Base-by-base conservation (phyloP, 2,888 invertebrate species). In the Vannuccia rotundouncinata region DNA sequence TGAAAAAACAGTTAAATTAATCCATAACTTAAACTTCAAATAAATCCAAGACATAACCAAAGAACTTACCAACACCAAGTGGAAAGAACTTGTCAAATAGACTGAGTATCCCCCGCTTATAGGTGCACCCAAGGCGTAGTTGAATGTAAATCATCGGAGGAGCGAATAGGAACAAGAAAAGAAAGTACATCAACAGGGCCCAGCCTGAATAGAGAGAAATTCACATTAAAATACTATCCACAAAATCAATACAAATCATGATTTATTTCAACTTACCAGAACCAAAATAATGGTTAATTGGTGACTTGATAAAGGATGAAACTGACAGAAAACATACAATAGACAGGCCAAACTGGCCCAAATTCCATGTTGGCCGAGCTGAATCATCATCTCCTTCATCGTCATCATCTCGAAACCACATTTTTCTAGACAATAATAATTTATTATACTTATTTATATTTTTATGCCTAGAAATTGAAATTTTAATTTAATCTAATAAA, bases 71-170 rank as follows among this genome's bases (percentile, higher is more conserved):
- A 13, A 81, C 29, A n/a, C 80, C 80, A 5, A 81, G 30, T 0
- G 81, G 81, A 27, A 81, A 81, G 59, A 29, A 81, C 31, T 82
- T 81, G 22, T 81, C 80, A 31, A 81, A 29, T 29, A 81, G 31
- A 28, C 2, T 29, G 1, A 81, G 73, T 29, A 81, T 81, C 0
- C 81, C 81, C 1, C 31, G 28, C 59, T 74, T 66, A 22, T 31
- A 81, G 27, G 28, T 45, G 27, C 45, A 29, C 17, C 81, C 81
- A n/a, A 81, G 30, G 10, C 80, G 73, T 22, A 81, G n/a, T 45
- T 81, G 81, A 17, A 81, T 82, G 74, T 81, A 81, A 30, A 81
- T 80, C 25, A 81, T 60, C 22, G 81, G 81, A 27, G 80, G 31
- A 17, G 79, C 81, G 31, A 81, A 81, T 0, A 81, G 17, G 0